Base-by-base conservation (phyloP, 2,797 vertebrate species). In the Peromyscus melanophrys region DNA sequence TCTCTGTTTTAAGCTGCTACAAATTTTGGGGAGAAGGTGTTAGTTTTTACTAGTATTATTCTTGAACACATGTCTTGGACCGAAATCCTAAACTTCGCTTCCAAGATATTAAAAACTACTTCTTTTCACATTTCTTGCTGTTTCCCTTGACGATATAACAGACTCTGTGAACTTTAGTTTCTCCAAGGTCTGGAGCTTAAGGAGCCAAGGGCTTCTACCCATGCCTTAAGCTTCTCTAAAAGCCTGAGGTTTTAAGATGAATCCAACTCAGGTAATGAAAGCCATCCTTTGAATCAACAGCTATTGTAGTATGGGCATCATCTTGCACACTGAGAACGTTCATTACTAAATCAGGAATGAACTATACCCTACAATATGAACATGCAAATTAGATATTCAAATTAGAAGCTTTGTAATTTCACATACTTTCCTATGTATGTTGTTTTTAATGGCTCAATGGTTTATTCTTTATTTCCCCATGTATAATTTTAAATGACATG, bases 1-100 rank as follows among this genome's bases (percentile, higher is more conserved):
- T 98, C 96, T 92, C 96, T 97, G 57, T 77, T 96, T 98, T 97
- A 97, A 97, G 95, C 96, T 98, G 94, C 85, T 98, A 95, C 82
- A 82, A 93, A 97, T 97, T 98, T 98, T 95, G 94, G 97, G 95
- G 83, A 97, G 92, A 96, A 97, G 52, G 59, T 80, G 34, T 69
- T 96, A 89, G 23, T 97, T 95, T 96, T 75, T 89, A 95, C 95
- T 90, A 96, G 75, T 82, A 65, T 55, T 92, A 63, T 94, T 87
- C 61, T 89, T 93, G 96, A 98, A 97, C 83, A 97, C 97, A 98
- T 55, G 96, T 69, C 77, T 98, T 92, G 97, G 69, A 89, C 83
- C 71, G 82, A 96, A 98, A 82, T 57, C 59, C 61, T 69, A 76
- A 96, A 92, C 43, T 96, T 97, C 8, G 14, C 89, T 97, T 96